These are phyloP conservation scores for Brachyopa scutellaris DNA, from an alignment of 2,888 invertebrate species.

Conservation along the genomic window DNA sequence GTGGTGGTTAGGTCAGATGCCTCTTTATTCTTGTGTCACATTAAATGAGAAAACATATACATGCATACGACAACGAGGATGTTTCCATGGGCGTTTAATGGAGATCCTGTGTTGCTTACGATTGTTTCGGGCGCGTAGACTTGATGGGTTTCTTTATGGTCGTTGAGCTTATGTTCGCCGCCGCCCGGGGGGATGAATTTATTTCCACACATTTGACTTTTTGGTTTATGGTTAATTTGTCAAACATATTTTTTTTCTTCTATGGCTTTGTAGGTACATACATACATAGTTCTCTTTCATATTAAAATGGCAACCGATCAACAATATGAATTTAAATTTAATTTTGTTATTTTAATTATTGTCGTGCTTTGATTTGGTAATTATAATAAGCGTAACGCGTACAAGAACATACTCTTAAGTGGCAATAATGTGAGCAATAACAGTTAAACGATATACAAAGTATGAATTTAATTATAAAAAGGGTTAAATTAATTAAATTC, in stretches of 20 bases:
- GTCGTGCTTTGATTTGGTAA: too few relatives aligned
- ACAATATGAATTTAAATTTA: too few relatives aligned
- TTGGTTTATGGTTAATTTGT: conserved; percentile 6
- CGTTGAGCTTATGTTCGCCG: conserved; percentile 14
- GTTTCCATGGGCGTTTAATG: neutral
- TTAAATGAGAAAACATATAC: conserved; percentile 21
- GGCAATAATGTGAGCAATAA: too few relatives aligned
- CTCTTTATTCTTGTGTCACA: conserved; percentile 22
- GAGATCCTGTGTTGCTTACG: neutral
- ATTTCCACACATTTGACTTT: conserved; percentile 10
- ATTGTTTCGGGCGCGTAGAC: neutral
- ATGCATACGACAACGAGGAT: too few relatives aligned
- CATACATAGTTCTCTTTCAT: too few relatives aligned
- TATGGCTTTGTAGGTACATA: neutral
- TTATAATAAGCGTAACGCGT: too few relatives aligned
- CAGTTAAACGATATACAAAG: too few relatives aligned
- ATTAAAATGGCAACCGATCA: too few relatives aligned
- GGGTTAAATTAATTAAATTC: too few relatives aligned
- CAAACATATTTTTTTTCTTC: conserved; percentile 3
- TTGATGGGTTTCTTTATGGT: conserved; percentile 28
- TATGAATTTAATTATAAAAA: too few relatives aligned
- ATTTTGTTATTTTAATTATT: too few relatives aligned
- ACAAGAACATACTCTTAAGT: too few relatives aligned
- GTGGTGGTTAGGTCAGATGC: neutral
- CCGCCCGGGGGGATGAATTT: conserved; percentile 10